Percentiles rank a stretch among this genome's conserved stretches.
phyloP scores from a whole-genome alignment of 2,113 vertebrate species.

The Coreoperca whiteheadi region DNA sequence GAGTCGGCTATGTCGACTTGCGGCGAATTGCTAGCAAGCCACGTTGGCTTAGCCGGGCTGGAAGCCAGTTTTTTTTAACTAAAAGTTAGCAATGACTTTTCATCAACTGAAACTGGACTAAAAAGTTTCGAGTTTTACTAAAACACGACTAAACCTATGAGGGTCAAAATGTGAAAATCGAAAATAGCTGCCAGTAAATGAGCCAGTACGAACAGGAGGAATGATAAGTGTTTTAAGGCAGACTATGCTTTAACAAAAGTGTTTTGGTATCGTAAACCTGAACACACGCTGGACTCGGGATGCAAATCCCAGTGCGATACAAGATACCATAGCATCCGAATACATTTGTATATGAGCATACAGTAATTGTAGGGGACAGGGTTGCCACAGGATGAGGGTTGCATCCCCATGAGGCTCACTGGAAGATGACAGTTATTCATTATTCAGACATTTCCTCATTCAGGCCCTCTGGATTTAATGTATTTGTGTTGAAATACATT shows the following conservation, averaged over 20 bases:
- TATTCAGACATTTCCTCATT: neutral
- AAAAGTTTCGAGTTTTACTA: too few species aligned
- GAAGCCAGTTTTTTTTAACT: too few species aligned
- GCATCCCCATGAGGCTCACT: neutral
- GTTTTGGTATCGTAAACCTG: neutral
- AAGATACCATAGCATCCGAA: neutral
- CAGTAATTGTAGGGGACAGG: neutral
- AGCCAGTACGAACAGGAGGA: too few species aligned
- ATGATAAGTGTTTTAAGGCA: too few species aligned
- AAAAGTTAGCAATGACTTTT: too few species aligned
- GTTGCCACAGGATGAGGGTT: neutral
- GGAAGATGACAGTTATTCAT: neutral
- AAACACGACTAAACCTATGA: too few species aligned
- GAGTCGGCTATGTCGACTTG: too few species aligned
- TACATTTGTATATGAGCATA: neutral
- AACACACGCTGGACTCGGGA: neutral
- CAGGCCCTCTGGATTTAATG: neutral
- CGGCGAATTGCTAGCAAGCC: too few species aligned
- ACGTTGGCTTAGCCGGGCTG: too few species aligned
- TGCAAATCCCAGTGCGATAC: neutral
- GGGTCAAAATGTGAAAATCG: too few species aligned
- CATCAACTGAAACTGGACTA: too few species aligned
- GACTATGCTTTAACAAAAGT: neutral
- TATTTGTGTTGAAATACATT: neutral
- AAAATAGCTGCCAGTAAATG: too few species aligned